phyloP scores from a whole-genome alignment of 2,797 vertebrate genomes.

The Hypotaenidia okinawae region DNA sequence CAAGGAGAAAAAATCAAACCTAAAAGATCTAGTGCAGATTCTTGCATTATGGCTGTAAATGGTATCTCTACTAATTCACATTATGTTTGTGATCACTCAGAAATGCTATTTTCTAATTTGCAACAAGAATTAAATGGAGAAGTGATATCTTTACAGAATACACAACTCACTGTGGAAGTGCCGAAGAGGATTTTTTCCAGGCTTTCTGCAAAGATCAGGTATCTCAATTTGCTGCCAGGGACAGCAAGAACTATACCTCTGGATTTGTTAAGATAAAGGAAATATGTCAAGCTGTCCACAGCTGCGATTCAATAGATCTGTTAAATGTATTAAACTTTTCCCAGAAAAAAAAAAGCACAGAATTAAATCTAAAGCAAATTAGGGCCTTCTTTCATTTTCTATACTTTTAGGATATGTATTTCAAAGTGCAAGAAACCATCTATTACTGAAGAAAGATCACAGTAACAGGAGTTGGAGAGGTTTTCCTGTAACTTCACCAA shows the following conservation, averaged over 20 bases:
- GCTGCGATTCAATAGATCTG: background rate
- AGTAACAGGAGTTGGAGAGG: background rate
- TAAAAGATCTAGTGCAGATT: background rate
- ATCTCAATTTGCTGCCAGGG: background rate
- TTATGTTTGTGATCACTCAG: background rate
- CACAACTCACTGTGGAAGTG: background rate
- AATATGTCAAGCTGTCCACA: background rate
- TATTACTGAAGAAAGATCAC: background rate
- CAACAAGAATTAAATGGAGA: background rate
- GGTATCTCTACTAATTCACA: background rate
- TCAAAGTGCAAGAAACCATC: background rate
- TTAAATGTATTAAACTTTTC: background rate
- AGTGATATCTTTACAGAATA: background rate
- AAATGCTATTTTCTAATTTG: background rate
- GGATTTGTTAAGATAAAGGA: constrained; percentile 16
- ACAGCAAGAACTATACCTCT: background rate
- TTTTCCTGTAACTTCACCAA: background rate
- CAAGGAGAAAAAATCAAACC: background rate
- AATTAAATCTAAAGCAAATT: background rate
- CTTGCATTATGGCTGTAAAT: background rate
- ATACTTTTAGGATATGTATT: background rate
- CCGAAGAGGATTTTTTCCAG: constrained; percentile 37
- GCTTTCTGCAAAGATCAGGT: constrained; percentile 10
- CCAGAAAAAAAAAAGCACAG: background rate
- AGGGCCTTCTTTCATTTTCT: background rate